A percentile compares a stretch with the other conserved stretches of the same genome.
These are phyloP conservation scores for Eurytoma californica DNA, from an alignment of 2,888 invertebrate species.

Conservation along the genomic window DNA sequence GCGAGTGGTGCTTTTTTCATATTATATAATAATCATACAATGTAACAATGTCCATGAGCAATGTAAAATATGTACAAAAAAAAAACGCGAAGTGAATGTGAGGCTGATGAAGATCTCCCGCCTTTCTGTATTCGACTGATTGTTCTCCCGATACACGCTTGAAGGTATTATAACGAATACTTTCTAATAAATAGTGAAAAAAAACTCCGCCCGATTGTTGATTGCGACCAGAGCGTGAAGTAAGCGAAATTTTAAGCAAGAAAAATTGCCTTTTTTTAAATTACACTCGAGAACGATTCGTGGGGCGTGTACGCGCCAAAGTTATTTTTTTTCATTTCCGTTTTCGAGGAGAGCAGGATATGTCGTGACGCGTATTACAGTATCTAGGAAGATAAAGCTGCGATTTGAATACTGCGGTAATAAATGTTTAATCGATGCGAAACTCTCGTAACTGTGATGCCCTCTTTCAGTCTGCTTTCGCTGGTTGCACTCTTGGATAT, in stretches of 20 bases:
- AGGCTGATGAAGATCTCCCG: constrained; percentile 15
- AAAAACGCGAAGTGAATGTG: constrained; percentile 46
- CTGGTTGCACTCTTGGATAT: constrained; percentile 76
- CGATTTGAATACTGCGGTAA: constrained; percentile 74
- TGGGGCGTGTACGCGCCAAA: neutral
- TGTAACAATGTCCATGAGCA: constrained; percentile 51
- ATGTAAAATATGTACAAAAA: constrained; percentile 56
- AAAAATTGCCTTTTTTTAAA: constrained; percentile 21
- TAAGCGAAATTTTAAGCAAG: constrained; percentile 33
- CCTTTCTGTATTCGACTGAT: constrained; percentile 29
- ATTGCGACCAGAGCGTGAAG: neutral
- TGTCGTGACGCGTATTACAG: constrained; percentile 51
- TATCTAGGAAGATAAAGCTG: constrained; percentile 72
- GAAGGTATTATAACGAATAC: constrained; percentile 46
- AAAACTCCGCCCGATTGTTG: constrained; percentile 37
- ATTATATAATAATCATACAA: constrained; percentile 47
- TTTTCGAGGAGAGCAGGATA: constrained; percentile 30
- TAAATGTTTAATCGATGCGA: constrained; percentile 67
- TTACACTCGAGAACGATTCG: constrained; percentile 34
- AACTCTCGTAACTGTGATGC: constrained; percentile 59
- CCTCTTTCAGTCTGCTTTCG: constrained; percentile 70
- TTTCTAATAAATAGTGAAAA: constrained; percentile 54
- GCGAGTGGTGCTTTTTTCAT: constrained; percentile 49
- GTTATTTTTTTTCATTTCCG: constrained; percentile 24
- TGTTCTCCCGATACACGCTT: constrained; percentile 39